Conservation (phyloP, 2,113 vertebrate species). For the Otus sunia region DNA sequence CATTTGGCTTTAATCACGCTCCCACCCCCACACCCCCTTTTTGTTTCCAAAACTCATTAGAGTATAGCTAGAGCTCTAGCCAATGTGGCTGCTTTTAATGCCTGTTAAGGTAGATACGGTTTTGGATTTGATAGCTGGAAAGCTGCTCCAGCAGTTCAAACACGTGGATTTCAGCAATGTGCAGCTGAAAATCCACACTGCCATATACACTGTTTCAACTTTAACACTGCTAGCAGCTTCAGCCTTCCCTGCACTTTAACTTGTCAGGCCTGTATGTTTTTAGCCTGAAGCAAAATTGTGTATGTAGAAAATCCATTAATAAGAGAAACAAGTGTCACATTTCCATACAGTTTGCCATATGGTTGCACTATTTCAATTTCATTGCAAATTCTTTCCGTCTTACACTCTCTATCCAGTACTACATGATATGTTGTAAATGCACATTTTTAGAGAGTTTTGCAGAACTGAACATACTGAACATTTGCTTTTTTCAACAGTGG, state of each 20-base stretch:
- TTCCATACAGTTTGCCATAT: constrained; percentile 43
- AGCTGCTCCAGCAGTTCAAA: not conserved
- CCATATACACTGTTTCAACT: not conserved
- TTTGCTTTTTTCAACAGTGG: not conserved
- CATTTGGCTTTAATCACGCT: not conserved
- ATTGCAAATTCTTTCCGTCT: constrained; percentile 55
- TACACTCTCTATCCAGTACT: not conserved
- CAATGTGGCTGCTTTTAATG: not conserved
- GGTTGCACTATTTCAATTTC: constrained; percentile 43
- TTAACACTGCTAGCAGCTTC: not conserved
- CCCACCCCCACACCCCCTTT: rapidly evolving
- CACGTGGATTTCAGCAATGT: not conserved
- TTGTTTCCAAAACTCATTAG: not conserved
- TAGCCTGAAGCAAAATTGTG: not conserved
- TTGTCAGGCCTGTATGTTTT: not conserved
- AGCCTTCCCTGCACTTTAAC: not conserved
- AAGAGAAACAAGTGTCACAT: constrained; percentile 40
- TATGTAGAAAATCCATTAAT: constrained; percentile 20
- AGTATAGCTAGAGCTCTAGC: not conserved
- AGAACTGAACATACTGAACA: not conserved
- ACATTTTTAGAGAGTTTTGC: constrained; percentile 1
- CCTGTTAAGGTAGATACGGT: not conserved
- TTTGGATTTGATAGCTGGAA: not conserved
- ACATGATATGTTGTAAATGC: not conserved
- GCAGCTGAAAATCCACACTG: not conserved